Conservation (phyloP, 1,140 invertebrate genomes). For the Vanessa tameamea region DNA sequence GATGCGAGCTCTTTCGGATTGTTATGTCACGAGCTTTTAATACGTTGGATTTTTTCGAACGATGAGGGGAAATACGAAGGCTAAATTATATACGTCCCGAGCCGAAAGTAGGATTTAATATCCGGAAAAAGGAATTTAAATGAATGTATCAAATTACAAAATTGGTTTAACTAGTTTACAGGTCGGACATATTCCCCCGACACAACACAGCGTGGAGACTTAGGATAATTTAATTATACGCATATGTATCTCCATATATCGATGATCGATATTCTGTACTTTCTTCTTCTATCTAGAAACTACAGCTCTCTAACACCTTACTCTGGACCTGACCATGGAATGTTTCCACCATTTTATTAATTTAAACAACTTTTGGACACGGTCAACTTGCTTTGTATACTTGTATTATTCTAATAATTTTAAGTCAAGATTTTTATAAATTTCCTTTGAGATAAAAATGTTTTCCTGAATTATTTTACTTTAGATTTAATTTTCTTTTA, state of each 20-base stretch:
- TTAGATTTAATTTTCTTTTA: no score
- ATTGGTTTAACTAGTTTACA: not conserved
- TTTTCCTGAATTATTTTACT: no score
- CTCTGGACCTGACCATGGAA: not conserved
- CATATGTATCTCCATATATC: not conserved
- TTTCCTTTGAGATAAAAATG: no score
- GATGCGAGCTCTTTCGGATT: constrained; percentile 10
- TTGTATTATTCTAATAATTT: no score
- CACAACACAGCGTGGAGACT: no score
- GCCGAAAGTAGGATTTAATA: not conserved
- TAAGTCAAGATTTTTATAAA: no score
- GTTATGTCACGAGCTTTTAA: not conserved
- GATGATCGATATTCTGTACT: no score
- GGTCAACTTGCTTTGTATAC: not conserved
- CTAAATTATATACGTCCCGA: no score
- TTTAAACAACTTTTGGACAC: not conserved
- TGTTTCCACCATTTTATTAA: constrained; percentile 18
- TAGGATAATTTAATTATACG: constrained; percentile 7
- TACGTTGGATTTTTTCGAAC: constrained; percentile 15
- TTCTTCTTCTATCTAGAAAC: constrained; percentile 15
- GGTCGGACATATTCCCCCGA: no score
- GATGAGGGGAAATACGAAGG: constrained; percentile 13
- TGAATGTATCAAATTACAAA: not conserved
- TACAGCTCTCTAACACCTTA: constrained; percentile 10
- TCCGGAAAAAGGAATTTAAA: not conserved